Evolutionary conservation across 1,140 invertebrate species (phyloP).

Genomic region (Ditylenchus dipsaci): DNA sequence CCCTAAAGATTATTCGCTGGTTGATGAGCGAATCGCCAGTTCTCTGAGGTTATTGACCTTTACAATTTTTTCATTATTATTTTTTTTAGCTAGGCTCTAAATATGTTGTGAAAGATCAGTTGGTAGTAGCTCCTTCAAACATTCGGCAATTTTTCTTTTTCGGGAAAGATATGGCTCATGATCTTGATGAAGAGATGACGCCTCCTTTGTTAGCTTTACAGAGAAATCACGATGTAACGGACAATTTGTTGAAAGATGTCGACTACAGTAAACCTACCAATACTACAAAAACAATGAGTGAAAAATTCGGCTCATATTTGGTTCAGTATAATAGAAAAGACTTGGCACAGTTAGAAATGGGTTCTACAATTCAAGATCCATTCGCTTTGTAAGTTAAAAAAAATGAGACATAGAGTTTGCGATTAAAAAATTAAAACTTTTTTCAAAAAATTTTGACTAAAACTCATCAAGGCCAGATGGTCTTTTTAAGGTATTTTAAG

Average conservation of each 20-base stretch:
- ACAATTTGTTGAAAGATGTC: too few species aligned
- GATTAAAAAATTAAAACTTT: too few species aligned
- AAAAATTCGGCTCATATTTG: too few species aligned
- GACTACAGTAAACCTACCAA: too few species aligned
- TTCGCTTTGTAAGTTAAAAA: conserved; percentile 10
- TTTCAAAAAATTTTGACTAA: too few species aligned
- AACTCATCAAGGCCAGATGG: too few species aligned
- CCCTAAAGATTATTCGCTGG: conserved; percentile 9
- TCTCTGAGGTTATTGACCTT: conserved; percentile 19
- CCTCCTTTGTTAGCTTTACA: too few species aligned
- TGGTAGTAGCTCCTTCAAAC: conserved; percentile 2
- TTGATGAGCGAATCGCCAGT: conserved; percentile 22
- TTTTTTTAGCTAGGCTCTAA: conserved; percentile 30
- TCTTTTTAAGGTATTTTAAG: too few species aligned
- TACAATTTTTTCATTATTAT: not conserved
- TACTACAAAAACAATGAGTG: too few species aligned
- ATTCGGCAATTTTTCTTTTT: conserved; percentile 22
- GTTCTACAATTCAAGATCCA: conserved; percentile 23
- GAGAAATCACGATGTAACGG: too few species aligned
- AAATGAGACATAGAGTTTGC: not conserved
- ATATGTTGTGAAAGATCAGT: conserved; percentile 24
- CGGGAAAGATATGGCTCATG: not conserved
- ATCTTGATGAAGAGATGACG: not conserved
- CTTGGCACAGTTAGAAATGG: too few species aligned
- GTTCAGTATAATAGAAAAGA: too few species aligned